Base-by-base conservation (phyloP, 2,113 vertebrate species). In the Phaethornis superciliosus region DNA sequence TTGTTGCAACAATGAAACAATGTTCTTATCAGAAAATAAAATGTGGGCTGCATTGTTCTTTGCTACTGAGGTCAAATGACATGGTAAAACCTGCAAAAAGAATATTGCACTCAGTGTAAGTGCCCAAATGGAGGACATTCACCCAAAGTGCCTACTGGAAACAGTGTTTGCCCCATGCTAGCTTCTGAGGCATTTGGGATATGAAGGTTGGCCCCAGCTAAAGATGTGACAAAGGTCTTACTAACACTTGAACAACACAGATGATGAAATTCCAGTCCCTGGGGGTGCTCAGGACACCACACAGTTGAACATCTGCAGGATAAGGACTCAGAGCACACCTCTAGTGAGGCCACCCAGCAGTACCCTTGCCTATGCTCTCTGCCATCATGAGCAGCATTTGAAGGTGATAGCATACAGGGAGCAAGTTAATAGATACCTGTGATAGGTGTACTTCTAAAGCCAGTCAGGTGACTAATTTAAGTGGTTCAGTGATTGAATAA, bases 211-310 rank as follows among this genome's bases (percentile, higher is more conserved):
- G 16, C 22, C 40, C 23, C 8, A 32, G 49, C 33, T 87, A 59
- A 74, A 75, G 49, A 40, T 1, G 0, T 76, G 24, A 5, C 85
- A 65, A 64, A 5, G 28, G 60, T 59, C 23, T 65, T 69, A 46
- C 80, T 72, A 67, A 55, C 11, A 42, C 40, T 47, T 80, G 35
- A 30, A 55, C 15, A 64, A 20, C 78, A 51, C 4, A 37, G 42
- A 33, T 42, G 30, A 64, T 35, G 49, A 83, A 44, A 8, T 22
- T 67, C 12, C 22, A 67, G 46, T 37, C 46, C 59, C 65, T 1
- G 4, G 1, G 21, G 55, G 46, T 10, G 19, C n/a, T 74, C 6
- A 4, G 26, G 6, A 27, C 37, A 30, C 0, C 1, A 30, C 30
- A 32, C 10, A 24, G 35, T 1, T 35, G 6, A 72, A 35, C 16